Base-by-base conservation (phyloP, 2,888 invertebrate species). In the Pandemis corylana region DNA sequence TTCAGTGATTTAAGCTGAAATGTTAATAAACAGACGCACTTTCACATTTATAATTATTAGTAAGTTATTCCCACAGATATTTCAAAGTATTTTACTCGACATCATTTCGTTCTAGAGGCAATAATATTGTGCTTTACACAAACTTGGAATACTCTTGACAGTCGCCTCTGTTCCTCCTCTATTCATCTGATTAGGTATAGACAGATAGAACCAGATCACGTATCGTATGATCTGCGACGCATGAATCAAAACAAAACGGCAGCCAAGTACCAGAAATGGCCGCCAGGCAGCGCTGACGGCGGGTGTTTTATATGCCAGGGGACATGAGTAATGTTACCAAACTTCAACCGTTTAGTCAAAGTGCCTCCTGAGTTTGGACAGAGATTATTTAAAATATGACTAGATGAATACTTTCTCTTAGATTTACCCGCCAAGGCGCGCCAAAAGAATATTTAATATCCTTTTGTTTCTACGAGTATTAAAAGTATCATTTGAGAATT, bases 251-350 rank as follows among this genome's bases (percentile, higher is more conserved):
- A 49, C 15, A 36, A 46, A 68, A 28, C 20, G 7, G 10, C 44
- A 42, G 41, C 15, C 41, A 10, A 53, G n/a, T 66, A 13, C 66
- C 41, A 13, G n/a, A 0, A 68, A 56, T 56, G 4, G 42, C 59
- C 49, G 10, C 68, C n/a, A 61, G 59, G 61, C 13, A 59, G 59
- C 68, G 44, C 61, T 61, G 68, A 68, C 49, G 36, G n/a, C 9
- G 36, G n/a, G 59, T n/a, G 46, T 59, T 61, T 28, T 56, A 56
- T 13, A 68, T n/a, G 2, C 53, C 15, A 42, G 13, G 10, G 15
- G 56, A 53, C 10, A 15, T 41, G 67, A 67, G n/a, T 67, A 56
- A 67, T 67, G 67, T 4, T 20, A 9, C 64, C 44, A 44, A 64
- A 64, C 64, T 64, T 44, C 13, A 41, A 44, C 44, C 44, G 12